phyloP scores from a whole-genome alignment of 2,797 vertebrate genomes.

The Mionectes olivaceus region DNA sequence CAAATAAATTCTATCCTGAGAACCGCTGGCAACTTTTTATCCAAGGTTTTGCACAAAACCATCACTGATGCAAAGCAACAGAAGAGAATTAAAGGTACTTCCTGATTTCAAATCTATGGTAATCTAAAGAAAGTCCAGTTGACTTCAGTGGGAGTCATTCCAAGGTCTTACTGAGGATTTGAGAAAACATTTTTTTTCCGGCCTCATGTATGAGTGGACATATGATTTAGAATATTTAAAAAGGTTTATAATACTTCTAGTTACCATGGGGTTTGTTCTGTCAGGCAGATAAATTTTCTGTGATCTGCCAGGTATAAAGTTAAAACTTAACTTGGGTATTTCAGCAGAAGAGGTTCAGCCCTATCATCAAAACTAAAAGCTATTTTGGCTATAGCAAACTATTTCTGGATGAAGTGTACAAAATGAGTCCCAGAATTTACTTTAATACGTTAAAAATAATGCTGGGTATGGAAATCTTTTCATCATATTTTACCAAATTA shows the following conservation, averaged over 20 bases:
- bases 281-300: constrained; percentile 15
- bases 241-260: constrained; percentile 20
- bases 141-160: background rate
- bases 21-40: background rate
- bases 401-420: background rate
- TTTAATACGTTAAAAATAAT: background rate
- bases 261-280: background rate
- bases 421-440: background rate
- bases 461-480: background rate
- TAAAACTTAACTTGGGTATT: background rate
- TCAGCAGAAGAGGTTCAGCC: background rate
- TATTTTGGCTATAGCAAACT: background rate
- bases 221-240: constrained; percentile 28
- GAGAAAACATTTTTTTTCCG: background rate
- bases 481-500: background rate
- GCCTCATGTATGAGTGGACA: background rate
- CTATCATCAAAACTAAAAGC: background rate
- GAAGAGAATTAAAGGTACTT: background rate
- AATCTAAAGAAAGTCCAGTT: background rate
- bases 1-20: background rate
- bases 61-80: background rate
- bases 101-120: background rate
- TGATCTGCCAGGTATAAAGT: background rate
- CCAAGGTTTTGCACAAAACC: constrained; percentile 7
- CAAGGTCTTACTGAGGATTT: constrained; percentile 20